Evolutionary conservation across 2,113 vertebrate genomes (phyloP).

Genomic region (Spheniscus mendiculus): DNA sequence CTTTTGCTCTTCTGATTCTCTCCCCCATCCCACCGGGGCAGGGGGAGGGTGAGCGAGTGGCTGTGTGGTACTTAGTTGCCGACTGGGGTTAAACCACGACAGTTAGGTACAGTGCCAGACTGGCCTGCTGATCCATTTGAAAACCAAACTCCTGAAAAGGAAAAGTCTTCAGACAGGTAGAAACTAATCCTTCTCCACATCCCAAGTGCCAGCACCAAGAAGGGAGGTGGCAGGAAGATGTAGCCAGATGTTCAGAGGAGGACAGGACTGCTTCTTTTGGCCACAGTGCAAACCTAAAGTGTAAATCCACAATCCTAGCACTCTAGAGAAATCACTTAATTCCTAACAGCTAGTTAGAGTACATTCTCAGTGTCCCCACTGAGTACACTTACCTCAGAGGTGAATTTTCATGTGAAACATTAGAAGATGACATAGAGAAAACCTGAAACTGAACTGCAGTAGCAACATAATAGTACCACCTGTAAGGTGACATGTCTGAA

Average conservation of each 20-base stretch:
- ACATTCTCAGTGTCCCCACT: not conserved
- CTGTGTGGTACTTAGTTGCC: too few species aligned
- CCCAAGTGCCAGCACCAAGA: not conserved
- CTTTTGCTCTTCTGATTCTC: too few species aligned
- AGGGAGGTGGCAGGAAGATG: not conserved
- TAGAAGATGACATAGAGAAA: not conserved
- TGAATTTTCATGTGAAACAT: not conserved
- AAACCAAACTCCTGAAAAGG: not conserved
- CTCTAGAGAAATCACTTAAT: not conserved
- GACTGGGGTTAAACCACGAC: too few species aligned
- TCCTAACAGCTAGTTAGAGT: not conserved
- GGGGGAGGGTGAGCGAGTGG: too few species aligned
- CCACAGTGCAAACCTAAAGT: not conserved
- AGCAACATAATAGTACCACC: not conserved
- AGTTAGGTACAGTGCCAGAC: not conserved
- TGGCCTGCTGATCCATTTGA: not conserved
- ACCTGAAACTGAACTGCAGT: not conserved
- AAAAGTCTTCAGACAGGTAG: not conserved
- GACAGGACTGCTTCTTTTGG: not conserved
- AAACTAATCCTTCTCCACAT: not conserved
- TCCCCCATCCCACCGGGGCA: too few species aligned
- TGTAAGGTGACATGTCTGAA: not conserved
- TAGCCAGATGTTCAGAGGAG: not conserved
- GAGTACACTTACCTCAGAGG: not conserved
- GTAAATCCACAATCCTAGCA: not conserved